Evolutionary conservation across 2,113 vertebrate species (phyloP).

Genomic region (Candoia aspera): DNA sequence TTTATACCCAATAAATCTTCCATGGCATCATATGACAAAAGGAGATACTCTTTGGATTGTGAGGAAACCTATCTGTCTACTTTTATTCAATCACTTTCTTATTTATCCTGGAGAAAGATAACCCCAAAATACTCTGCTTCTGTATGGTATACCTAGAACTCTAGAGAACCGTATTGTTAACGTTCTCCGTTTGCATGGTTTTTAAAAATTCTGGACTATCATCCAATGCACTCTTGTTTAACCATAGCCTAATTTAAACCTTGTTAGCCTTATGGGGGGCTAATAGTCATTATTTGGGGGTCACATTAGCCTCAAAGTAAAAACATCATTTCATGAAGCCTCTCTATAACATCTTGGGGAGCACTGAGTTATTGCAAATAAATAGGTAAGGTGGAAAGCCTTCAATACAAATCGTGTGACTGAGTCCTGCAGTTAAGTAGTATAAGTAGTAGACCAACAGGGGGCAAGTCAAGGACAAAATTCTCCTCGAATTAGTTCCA

Average conservation of each 20-base stretch:
- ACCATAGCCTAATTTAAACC: not conserved
- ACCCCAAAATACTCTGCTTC: not conserved
- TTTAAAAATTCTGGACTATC: not conserved
- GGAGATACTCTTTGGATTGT: not conserved
- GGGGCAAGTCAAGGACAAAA: constrained; percentile 1
- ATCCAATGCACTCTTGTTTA: not conserved
- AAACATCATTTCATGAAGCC: not conserved
- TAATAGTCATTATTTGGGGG: not conserved
- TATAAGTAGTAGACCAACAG: not conserved
- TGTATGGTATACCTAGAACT: not conserved
- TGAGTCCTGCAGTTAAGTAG: not conserved
- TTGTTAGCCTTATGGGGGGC: rapidly evolving
- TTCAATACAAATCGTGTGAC: not conserved
- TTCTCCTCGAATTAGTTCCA: constrained; percentile 8
- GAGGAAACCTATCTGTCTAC: not conserved
- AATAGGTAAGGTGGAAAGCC: not conserved
- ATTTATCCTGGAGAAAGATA: not conserved
- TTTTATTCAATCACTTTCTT: not conserved
- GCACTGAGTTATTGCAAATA: not conserved
- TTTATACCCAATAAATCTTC: not conserved
- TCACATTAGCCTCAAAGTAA: not conserved
- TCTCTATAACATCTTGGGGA: not conserved
- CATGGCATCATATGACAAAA: not conserved
- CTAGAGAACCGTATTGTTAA: not conserved
- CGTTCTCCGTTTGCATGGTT: not conserved